Evolutionary conservation across 1,140 invertebrate genomes (phyloP).

Genomic region (Galleria mellonella): DNA sequence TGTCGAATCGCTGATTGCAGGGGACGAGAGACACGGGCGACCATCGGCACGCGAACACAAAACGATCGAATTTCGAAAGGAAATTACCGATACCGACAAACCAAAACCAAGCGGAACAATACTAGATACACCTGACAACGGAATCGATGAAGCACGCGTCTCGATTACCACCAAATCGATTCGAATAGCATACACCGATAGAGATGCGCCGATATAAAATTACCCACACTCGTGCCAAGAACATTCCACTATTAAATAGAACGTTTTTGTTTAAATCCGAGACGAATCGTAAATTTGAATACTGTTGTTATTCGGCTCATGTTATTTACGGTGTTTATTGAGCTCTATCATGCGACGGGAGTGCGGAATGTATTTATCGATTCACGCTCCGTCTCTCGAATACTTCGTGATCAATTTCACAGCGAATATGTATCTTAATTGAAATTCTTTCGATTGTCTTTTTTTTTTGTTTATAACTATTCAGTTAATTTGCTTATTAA

Average conservation of each 20-base stretch:
- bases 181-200: conserved; percentile 41
- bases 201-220: conserved; percentile 13
- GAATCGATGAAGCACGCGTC: conserved; percentile 36
- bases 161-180: conserved; percentile 56
- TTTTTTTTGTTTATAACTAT: background rate
- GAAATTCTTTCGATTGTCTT: conserved; percentile 2
- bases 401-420: conserved; percentile 28
- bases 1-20: conserved; percentile 45
- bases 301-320: conserved; percentile 61
- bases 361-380: conserved; percentile 58
- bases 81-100: conserved; percentile 20
- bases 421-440: conserved; percentile 7
- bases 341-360: conserved; percentile 55
- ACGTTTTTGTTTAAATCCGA: conserved; percentile 71
- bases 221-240: conserved; percentile 41
- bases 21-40: conserved; percentile 11
- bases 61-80: conserved; percentile 22
- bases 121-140: conserved; percentile 16
- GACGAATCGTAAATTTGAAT: conserved; percentile 67
- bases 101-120: conserved; percentile 35
- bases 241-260: conserved; percentile 67
- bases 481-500: too few species aligned
- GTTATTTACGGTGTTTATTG: conserved; percentile 60
- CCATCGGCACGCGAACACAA: conserved; percentile 29
- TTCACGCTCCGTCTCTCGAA: conserved; percentile 42